Evolutionary conservation across 2,888 invertebrate species (phyloP).

Genomic region (Boloria selene): DNA sequence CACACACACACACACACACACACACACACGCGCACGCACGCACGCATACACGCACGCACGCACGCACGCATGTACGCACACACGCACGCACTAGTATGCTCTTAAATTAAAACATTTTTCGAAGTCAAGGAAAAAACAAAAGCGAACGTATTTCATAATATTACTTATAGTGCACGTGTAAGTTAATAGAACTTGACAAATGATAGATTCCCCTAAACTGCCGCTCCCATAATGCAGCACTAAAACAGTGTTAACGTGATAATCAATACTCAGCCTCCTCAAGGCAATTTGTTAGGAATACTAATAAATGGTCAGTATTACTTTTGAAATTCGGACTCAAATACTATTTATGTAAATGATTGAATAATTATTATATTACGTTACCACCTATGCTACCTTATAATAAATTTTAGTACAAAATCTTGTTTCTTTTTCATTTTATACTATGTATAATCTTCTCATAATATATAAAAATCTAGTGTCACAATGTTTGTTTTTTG

Average conservation of each 20-base stretch:
- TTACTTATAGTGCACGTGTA: not conserved
- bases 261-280: slow-evolving; percentile 28
- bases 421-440: too few species aligned
- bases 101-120: not conserved
- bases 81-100: too few species aligned
- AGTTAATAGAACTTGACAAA: slow-evolving; percentile 23
- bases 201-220: slow-evolving; percentile 26
- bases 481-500: too few species aligned
- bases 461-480: too few species aligned
- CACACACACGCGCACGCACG: too few species aligned
- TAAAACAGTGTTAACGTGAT: slow-evolving; percentile 26
- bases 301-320: slow-evolving; percentile 18
- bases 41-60: too few species aligned
- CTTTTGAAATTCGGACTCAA: not conserved
- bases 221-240: slow-evolving; percentile 27
- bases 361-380: not conserved
- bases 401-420: too few species aligned
- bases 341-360: not conserved
- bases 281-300: slow-evolving; percentile 23
- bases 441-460: too few species aligned
- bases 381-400: too few species aligned
- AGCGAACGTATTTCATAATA: slow-evolving; percentile 4
- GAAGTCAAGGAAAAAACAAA: slow-evolving; percentile 6
- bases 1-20: too few species aligned
- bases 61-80: too few species aligned